Conservation (phyloP, 2,888 invertebrate species). For the Megalurothrips usitatus region DNA sequence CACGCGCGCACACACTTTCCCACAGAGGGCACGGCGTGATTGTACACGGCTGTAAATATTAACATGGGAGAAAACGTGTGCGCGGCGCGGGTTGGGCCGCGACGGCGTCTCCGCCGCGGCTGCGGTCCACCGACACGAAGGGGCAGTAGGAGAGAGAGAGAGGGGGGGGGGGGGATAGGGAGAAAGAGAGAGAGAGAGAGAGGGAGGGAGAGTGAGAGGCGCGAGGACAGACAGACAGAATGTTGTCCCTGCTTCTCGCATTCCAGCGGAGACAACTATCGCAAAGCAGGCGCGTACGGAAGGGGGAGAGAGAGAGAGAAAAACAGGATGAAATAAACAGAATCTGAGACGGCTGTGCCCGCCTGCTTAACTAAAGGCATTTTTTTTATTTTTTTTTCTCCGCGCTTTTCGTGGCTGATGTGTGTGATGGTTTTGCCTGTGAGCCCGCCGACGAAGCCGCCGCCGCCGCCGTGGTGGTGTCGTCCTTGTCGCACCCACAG, state of each 20-base stretch:
- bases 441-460: neutral
- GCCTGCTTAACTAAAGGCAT: too few species aligned
- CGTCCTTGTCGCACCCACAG: neutral
- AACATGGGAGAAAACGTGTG: slow-evolving; percentile 20
- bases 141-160: neutral
- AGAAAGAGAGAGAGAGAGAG: neutral
- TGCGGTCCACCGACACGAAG: neutral
- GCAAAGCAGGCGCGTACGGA: neutral
- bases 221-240: neutral
- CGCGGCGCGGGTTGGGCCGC: neutral
- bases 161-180: neutral
- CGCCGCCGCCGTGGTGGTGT: neutral
- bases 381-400: too few species aligned
- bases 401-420: too few species aligned
- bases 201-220: neutral
- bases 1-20: neutral
- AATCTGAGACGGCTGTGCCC: neutral
- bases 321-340: neutral
- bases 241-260: neutral
- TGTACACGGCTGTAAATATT: slow-evolving; percentile 25
- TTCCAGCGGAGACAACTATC: neutral
- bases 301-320: neutral
- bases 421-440: too few species aligned
- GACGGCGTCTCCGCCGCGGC: neutral
- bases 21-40: slow-evolving; percentile 20